Conservation (phyloP, 2,888 invertebrate genomes). For the Antheraea yamamai region DNA sequence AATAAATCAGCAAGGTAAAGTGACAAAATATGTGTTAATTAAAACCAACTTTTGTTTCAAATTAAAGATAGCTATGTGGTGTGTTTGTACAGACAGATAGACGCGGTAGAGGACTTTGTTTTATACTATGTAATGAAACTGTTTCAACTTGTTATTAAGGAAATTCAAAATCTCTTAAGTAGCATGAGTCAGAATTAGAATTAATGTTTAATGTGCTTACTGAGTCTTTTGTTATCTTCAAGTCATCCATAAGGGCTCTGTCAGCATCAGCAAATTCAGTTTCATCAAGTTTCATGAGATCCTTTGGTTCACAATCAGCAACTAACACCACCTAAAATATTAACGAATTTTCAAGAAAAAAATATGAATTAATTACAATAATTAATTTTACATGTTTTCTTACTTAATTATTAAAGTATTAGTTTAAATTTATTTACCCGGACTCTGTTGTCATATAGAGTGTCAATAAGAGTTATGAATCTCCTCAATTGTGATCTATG, state of each 20-base stretch:
- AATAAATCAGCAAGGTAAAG: too few relatives aligned
- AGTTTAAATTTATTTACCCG: slow-evolving; percentile 68
- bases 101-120: too few relatives aligned
- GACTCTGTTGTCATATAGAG: slow-evolving; percentile 96
- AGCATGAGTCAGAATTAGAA: too few relatives aligned
- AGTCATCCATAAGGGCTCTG: slow-evolving; percentile 96
- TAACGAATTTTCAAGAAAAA: background rate
- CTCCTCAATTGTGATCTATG: slow-evolving; percentile 94
- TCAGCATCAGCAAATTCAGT: slow-evolving; percentile 87
- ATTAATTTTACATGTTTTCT: background rate
- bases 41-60: too few relatives aligned
- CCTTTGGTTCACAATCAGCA: slow-evolving; percentile 88
- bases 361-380: too few relatives aligned
- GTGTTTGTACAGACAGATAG: too few relatives aligned
- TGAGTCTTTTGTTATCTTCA: slow-evolving; percentile 90
- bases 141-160: too few relatives aligned
- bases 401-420: background rate
- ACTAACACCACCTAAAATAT: slow-evolving; percentile 88
- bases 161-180: too few relatives aligned
- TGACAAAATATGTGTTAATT: too few relatives aligned
- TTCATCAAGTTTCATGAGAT: slow-evolving; percentile 85
- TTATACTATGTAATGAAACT: too few relatives aligned
- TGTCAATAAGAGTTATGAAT: slow-evolving; percentile 98
- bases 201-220: slow-evolving; percentile 64
- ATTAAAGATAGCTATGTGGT: too few relatives aligned